Conservation (phyloP, 2,888 invertebrate species). For the Hydraecia micacea region DNA sequence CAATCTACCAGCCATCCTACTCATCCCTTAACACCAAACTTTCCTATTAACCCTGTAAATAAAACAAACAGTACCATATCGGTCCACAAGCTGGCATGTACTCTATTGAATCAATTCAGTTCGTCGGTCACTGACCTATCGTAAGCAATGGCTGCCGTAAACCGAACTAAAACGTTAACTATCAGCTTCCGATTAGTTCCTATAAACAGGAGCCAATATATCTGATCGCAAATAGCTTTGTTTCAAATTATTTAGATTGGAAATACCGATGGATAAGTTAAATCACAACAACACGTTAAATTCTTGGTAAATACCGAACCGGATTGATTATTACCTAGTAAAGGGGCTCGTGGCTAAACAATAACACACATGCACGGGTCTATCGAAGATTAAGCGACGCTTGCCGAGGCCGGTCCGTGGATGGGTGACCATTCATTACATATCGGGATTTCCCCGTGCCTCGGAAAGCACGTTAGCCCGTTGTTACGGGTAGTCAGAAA, state of each 20-base stretch:
- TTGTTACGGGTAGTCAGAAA: too few relatives aligned
- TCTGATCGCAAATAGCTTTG: constrained; percentile 43
- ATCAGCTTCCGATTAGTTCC: constrained; percentile 21
- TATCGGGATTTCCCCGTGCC: background rate
- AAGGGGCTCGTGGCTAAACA: constrained; percentile 1
- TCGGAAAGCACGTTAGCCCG: background rate
- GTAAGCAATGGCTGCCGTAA: constrained; percentile 52
- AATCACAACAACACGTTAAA: constrained; percentile 13
- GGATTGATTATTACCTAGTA: constrained; percentile 7
- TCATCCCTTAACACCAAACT: background rate
- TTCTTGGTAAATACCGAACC: background rate
- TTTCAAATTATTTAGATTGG: constrained; percentile 45
- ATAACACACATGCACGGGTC: background rate
- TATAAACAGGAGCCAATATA: constrained; percentile 28
- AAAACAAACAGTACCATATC: constrained; percentile 23
- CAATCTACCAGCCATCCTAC: background rate
- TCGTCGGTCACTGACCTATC: constrained; percentile 72
- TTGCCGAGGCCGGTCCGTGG: too few relatives aligned
- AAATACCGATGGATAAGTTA: constrained; percentile 24
- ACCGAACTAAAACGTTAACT: constrained; percentile 47
- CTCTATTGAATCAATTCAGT: constrained; percentile 49
- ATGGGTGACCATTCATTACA: background rate
- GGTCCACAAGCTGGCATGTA: constrained; percentile 16
- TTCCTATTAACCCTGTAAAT: background rate
- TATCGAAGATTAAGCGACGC: background rate